Conservation (phyloP, 2,888 invertebrate species). For the Lysandra bellargus region DNA sequence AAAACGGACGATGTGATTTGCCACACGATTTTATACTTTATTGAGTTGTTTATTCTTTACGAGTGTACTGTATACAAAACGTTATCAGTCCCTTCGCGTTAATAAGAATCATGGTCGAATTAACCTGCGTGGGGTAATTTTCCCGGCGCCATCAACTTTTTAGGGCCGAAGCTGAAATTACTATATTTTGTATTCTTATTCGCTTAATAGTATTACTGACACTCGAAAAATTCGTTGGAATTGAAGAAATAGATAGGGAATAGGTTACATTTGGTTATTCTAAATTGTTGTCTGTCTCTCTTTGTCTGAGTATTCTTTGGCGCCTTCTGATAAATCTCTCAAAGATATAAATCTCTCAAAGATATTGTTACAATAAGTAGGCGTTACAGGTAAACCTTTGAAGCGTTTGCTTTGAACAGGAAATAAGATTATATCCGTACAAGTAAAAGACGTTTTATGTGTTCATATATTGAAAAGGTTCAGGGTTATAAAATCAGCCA, state of each 20-base stretch:
- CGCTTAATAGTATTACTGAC: background rate
- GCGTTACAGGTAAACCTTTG: background rate
- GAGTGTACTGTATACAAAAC: constrained; percentile 35
- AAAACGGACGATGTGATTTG: constrained; percentile 43
- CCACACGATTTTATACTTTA: constrained; percentile 41
- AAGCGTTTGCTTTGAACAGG: background rate
- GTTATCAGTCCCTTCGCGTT: constrained; percentile 33
- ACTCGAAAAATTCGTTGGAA: background rate
- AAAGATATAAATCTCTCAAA: background rate
- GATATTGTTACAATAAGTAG: background rate
- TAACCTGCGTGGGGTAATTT: constrained; percentile 21
- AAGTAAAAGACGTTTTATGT: background rate
- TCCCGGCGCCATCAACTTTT: constrained; percentile 2
- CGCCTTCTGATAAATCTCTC: background rate
- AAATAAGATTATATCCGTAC: background rate
- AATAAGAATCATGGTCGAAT: constrained; percentile 31
- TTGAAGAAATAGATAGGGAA: too few relatives aligned
- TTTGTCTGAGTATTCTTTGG: background rate
- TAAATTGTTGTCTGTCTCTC: background rate
- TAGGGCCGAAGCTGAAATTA: background rate
- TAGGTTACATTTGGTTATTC: background rate
- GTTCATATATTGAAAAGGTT: background rate
- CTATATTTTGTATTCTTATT: background rate
- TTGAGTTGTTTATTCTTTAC: constrained; percentile 33
- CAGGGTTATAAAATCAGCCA: too few relatives aligned